Evolutionary conservation across 2,888 invertebrate genomes (phyloP).

Genomic region (Apotomis betuletana): DNA sequence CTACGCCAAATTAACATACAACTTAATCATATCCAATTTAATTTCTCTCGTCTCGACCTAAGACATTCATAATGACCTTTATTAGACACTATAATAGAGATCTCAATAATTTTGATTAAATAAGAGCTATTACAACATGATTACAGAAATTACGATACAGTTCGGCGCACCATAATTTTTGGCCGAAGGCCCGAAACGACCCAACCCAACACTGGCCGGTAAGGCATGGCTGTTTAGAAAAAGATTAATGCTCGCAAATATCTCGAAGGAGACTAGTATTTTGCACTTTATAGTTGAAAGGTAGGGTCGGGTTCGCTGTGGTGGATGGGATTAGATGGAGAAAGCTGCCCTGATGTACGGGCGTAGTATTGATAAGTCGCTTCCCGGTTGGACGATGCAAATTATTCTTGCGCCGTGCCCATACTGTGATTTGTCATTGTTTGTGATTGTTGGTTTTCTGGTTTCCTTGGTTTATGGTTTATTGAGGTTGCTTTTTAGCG

Average conservation of each 20-base stretch:
- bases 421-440: constrained; percentile 41
- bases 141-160: constrained; percentile 28
- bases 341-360: constrained; percentile 72
- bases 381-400: constrained; percentile 63
- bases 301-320: constrained; percentile 15
- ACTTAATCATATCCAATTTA: constrained; percentile 20
- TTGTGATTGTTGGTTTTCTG: constrained; percentile 23
- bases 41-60: constrained; percentile 19
- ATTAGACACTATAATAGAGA: constrained; percentile 24
- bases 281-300: constrained; percentile 13
- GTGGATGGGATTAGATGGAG: constrained; percentile 51
- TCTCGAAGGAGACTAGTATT: constrained; percentile 5
- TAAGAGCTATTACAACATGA: constrained; percentile 26
- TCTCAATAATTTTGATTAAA: constrained; percentile 23
- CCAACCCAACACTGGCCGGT: constrained; percentile 27
- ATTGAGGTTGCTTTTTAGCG: background rate
- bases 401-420: constrained; percentile 41
- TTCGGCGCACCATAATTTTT: constrained; percentile 33
- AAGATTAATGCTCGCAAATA: constrained; percentile 42
- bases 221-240: constrained; percentile 33
- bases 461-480: constrained; percentile 4
- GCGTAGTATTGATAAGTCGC: constrained; percentile 69
- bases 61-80: constrained; percentile 25
- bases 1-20: background rate
- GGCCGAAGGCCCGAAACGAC: constrained; percentile 34